phyloP scores from a whole-genome alignment of 2,797 vertebrate species.

The Cygnus olor region DNA sequence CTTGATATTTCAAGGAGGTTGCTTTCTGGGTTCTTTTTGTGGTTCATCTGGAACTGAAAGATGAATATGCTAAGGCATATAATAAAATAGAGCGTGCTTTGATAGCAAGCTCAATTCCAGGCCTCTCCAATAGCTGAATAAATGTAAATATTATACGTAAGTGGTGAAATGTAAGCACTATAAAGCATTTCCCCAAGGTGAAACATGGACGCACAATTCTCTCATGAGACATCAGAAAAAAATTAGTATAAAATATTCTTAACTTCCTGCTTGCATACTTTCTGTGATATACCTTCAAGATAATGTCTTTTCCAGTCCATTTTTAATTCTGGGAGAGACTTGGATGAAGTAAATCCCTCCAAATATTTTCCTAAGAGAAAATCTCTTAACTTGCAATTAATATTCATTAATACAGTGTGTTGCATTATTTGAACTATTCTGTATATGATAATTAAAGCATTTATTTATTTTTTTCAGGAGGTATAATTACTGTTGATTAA shows the following conservation, averaged over 20 bases:
- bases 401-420: background rate
- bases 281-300: background rate
- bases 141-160: background rate
- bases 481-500: background rate
- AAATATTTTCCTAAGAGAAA: background rate
- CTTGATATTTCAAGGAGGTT: background rate
- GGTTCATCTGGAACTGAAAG: background rate
- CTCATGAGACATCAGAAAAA: background rate
- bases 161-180: background rate
- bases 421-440: background rate
- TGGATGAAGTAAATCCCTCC: background rate
- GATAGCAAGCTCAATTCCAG: background rate
- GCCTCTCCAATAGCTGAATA: background rate
- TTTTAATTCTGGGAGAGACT: background rate
- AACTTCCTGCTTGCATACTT: background rate
- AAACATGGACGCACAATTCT: rapidly evolving
- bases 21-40: background rate
- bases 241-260: background rate
- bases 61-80: background rate
- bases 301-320: background rate
- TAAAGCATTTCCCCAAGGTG: background rate
- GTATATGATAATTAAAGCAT: background rate
- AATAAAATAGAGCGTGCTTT: background rate
- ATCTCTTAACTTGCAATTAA: background rate
- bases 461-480: background rate